A percentile compares a stretch with the other conserved stretches of the same genome.
Evolutionary conservation across 2,797 vertebrate species (phyloP).

Genomic region (Acropternis orthonyx): DNA sequence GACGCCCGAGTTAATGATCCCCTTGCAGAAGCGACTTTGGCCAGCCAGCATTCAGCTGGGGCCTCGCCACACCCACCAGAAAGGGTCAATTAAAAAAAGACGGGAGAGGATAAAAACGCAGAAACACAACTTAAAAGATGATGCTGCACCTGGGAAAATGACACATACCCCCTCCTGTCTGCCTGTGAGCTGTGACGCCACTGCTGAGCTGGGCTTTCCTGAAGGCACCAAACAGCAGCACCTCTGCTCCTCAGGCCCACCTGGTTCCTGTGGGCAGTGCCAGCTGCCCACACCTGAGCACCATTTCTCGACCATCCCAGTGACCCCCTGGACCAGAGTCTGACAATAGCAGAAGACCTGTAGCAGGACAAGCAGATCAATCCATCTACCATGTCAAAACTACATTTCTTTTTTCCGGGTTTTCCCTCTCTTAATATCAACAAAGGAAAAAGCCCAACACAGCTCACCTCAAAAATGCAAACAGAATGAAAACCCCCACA

Average conservation of each 20-base stretch:
- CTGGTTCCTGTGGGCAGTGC: neutral
- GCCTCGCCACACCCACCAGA: neutral
- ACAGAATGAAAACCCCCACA: neutral
- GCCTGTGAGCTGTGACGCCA: rapidly evolving
- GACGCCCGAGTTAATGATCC: conserved; percentile 63
- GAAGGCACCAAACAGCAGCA: rapidly evolving
- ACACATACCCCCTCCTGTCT: neutral
- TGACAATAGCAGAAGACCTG: rapidly evolving
- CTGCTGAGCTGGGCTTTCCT: neutral
- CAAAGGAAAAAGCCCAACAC: neutral
- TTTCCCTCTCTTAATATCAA: neutral
- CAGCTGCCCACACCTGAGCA: neutral
- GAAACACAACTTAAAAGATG: conserved; percentile 21
- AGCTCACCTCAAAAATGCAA: conserved; percentile 43
- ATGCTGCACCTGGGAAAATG: conserved; percentile 38
- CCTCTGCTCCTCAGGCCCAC: neutral
- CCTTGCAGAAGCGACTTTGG: conserved; percentile 60
- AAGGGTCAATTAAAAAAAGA: conserved; percentile 34
- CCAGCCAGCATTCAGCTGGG: neutral
- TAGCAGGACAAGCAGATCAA: neutral
- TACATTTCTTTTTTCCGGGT: neutral
- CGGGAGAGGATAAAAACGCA: neutral
- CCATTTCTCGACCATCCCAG: neutral
- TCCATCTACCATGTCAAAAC: neutral
- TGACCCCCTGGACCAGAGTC: rapidly evolving